Conservation (phyloP, 30 jellyfish, hydroid and myxozoan species). For the Kudoa iwatai region DNA sequence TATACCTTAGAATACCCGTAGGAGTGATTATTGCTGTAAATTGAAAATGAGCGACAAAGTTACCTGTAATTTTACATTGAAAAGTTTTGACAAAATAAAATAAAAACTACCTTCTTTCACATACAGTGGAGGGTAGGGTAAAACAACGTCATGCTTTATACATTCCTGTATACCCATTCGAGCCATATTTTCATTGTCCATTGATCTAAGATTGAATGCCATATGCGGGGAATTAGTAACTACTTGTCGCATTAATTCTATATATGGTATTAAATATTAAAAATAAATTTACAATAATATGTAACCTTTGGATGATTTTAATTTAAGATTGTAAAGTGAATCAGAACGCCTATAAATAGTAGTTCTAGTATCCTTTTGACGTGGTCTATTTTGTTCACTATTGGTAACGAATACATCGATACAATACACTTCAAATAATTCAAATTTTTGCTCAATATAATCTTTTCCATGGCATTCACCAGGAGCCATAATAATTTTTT, state of each 20-base stretch:
- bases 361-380: conserved; percentile 48
- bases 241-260: background rate
- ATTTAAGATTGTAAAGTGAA: conserved; percentile 18
- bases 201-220: conserved; percentile 9
- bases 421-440: conserved; percentile 54
- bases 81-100: too few relatives aligned
- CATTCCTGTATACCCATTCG: conserved; percentile 64
- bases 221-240: background rate
- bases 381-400: conserved; percentile 46
- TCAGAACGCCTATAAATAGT: conserved; percentile 62
- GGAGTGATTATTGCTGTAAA: conserved; percentile 78
- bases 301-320: conserved; percentile 73
- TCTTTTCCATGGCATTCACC: conserved; percentile 51
- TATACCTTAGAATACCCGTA: conserved; percentile 48
- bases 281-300: too few relatives aligned
- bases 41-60: conserved; percentile 67
- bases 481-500: background rate
- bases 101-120: conserved; percentile 75
- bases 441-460: conserved; percentile 47
- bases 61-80: too few relatives aligned
- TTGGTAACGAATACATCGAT: conserved; percentile 39
- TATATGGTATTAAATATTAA: too few relatives aligned
- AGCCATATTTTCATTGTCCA: conserved; percentile 74
- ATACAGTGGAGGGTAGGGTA: conserved; percentile 46
- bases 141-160: conserved; percentile 34